Evolutionary conservation across 2,888 invertebrate genomes (phyloP), one percentile per base, ranked within the genome.

Genomic region (Diadegma fenestrale): DNA sequence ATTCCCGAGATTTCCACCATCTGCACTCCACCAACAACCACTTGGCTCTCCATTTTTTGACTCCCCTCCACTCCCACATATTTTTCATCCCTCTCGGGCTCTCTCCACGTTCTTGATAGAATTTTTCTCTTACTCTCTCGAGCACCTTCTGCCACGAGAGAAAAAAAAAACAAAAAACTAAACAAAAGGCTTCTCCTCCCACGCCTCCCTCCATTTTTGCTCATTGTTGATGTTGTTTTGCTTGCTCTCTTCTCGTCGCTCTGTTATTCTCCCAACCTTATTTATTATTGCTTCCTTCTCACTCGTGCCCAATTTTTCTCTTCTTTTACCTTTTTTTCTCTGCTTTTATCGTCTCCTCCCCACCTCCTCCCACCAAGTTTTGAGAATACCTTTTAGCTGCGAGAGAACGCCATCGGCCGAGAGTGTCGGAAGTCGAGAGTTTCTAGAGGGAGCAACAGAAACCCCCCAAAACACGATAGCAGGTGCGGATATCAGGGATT

Each of bases 141-240:
- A 89, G 88, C 91, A 91, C 92, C 91, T 91, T 92, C 91, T 91
- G 92, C 72, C 68, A 61, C 77, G 71, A 84, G 83, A 86, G 69
- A 58, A 58, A 54, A 73, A 41, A 37, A n/a, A 51, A n/a, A 33
- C 37, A 37, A 78, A 75, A 78, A 88, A 64, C 77, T 75, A 82
- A 86, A 41, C 68, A 75, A 82, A 48, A 77, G 84, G 84, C 86
- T 86, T 88, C 73, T 68, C 82, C 81, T 86, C 82, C 83, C 84
- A 85, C 69, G 84, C 86, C 86, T 86, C 85, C 82, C 86, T 85
- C 80, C 85, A 86, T 85, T 85, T 87, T 82, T 86, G 84, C 17
- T 12, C 33, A 73, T 64, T 66, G 19, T 58, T 37, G 14, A 71
- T 58, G 14, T 22, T 30, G 30, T 71, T 71, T 71, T 78, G 61